These are phyloP conservation scores for Apostichopus japonicus DNA, from an alignment of 35 echinoderm and acorn worm species.

Conservation along the genomic window DNA sequence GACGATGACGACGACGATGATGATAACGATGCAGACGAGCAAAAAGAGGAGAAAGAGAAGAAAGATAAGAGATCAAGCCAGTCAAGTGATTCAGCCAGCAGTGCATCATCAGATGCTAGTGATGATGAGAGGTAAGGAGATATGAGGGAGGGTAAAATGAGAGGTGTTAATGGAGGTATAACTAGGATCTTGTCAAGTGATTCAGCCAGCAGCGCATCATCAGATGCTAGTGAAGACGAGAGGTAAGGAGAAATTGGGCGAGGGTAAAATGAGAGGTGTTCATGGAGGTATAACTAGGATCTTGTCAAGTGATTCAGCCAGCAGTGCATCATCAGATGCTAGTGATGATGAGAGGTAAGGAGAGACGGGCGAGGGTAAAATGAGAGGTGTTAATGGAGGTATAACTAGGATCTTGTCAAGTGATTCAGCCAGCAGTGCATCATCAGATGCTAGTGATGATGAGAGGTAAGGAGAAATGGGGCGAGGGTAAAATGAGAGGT, in stretches of 20 bases:
- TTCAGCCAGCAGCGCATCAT: conserved; percentile 41
- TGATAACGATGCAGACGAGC: conserved; percentile 68
- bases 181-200: conserved; percentile 4
- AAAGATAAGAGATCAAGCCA: conserved; percentile 57
- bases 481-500: too few species aligned
- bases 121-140: conserved; percentile 55
- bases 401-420: background rate
- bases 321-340: conserved; percentile 36
- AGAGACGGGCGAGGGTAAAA: too few species aligned
- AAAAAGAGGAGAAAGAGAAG: conserved; percentile 74
- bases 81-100: conserved; percentile 49
- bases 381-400: too few species aligned
- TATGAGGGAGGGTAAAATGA: background rate
- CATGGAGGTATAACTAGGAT: too few species aligned
- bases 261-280: too few species aligned
- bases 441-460: conserved; percentile 40
- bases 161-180: too few species aligned
- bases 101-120: conserved; percentile 33
- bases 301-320: conserved; percentile 36
- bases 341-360: conserved; percentile 54
- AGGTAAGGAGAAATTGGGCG: background rate
- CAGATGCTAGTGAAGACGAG: conserved; percentile 45
- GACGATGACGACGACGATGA: conserved; percentile 65
- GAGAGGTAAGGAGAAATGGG: conserved; percentile 20
- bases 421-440: conserved; percentile 41